Evolutionary conservation across 2,888 invertebrate species (phyloP).

Genomic region (Drosophila kanekoi): DNA sequence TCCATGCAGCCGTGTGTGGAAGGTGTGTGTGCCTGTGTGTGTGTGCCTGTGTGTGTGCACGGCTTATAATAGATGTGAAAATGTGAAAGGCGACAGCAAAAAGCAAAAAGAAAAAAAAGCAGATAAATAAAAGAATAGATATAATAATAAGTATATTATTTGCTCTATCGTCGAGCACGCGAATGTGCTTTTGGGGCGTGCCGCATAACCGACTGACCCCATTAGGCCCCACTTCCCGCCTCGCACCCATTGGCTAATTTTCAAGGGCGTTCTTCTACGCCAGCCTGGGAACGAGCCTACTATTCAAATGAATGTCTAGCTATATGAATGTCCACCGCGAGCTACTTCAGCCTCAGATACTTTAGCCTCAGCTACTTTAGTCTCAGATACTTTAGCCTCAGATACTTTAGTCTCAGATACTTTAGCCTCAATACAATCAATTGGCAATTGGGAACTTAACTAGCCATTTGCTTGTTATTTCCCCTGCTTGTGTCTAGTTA

Average conservation of each 20-base stretch:
- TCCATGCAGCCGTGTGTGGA: not conserved
- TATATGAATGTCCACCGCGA: not conserved
- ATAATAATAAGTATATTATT: conserved; percentile 12
- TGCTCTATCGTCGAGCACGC: conserved; percentile 28
- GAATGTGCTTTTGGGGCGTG: conserved; percentile 39
- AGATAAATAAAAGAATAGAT: conserved; percentile 13
- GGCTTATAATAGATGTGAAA: conserved; percentile 26
- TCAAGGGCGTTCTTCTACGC: conserved; percentile 54
- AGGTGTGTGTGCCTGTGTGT: conserved; percentile 1
- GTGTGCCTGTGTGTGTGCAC: conserved; percentile 23
- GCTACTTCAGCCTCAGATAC: not conserved
- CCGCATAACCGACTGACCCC: conserved; percentile 65
- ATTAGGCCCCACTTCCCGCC: conserved; percentile 29
- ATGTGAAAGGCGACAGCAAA: conserved; percentile 45
- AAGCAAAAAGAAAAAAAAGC: not conserved
- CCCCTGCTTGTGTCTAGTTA: conserved; percentile 1
- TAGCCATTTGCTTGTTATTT: conserved; percentile 4
- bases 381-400: not conserved
- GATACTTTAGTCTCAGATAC: not conserved
- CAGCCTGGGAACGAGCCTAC: not conserved
- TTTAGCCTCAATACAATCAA: not conserved
- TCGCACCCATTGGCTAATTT: conserved; percentile 17
- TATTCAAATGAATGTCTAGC: not conserved
- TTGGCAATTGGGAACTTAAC: not conserved
- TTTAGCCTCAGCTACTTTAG: not conserved